Base-by-base conservation (phyloP, 2,113 vertebrate species). In the Cercocebus atys region DNA sequence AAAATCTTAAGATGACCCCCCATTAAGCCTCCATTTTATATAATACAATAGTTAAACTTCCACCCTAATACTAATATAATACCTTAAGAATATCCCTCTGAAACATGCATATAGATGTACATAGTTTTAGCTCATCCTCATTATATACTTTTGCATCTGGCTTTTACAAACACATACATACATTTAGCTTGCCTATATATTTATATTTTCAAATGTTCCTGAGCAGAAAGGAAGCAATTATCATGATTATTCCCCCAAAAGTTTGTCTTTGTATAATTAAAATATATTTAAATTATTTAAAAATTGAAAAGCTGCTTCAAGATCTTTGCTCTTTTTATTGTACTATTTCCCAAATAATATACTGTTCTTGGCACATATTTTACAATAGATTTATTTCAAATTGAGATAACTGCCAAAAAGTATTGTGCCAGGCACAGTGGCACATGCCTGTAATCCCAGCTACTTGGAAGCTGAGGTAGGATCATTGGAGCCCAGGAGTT, bases 301-400 rank as follows among this genome's bases (percentile, higher is more conserved):
- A 83, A 93, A 80, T 78, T 91, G 81, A 93, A 91, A 91, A 91
- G 72, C 4, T 85, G 32, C 57, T 88, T 92, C 40, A 64, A 72
- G 64, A 89, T 85, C 50, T 90, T 79, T 70, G 9, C 27, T 92
- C 27, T 55, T 68, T 47, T 92, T 75, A 92, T 25, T 47, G 40
- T 70, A 79, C 35, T 79, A 55, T 30, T 73, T n/a, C 14, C 61
- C 25, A 95, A 83, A n/a, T 75, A 92, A 95, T 22, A 87, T 59
- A 47, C 17, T 57, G 22, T 43, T 73, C 45, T 78, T 90, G 57
- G 57, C 13, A 32, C 50, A 43, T 27, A 79, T 94, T 86, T 92
- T 55, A 89, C 6, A 79, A 70, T 43, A 66, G 79, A 87, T 84
- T 84, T 89, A 79, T 45, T 89, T 80, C 45, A 87, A 88, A 64